A percentile compares a stretch with the other conserved stretches of the same genome.
phyloP scores from a whole-genome alignment of 2,113 vertebrate species.

The Scatophagus argus region DNA sequence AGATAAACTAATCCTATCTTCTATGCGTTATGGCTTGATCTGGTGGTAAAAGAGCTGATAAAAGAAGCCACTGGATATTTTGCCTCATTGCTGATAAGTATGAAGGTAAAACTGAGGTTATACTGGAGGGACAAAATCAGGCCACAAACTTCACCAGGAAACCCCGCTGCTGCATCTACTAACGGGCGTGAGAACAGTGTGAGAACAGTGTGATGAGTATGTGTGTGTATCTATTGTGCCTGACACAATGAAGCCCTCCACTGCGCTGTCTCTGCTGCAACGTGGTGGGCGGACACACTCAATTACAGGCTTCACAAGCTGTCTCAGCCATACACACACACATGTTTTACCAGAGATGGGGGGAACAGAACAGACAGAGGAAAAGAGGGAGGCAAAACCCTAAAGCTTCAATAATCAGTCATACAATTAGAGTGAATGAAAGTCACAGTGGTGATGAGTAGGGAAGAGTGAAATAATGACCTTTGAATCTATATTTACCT shows the following conservation, averaged over 20 bases:
- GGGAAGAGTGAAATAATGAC: background rate
- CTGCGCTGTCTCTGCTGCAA: slow-evolving; percentile 67
- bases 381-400: background rate
- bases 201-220: slow-evolving; percentile 52
- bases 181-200: slow-evolving; percentile 23
- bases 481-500: background rate
- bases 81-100: background rate
- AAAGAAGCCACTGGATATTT: background rate
- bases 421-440: background rate
- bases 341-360: slow-evolving; percentile 21
- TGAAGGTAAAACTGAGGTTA: slow-evolving; percentile 5
- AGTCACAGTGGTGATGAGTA: background rate
- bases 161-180: background rate
- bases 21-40: background rate
- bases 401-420: background rate
- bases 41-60: background rate
- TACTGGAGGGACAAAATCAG: background rate
- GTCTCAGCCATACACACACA: slow-evolving; percentile 35
- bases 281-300: slow-evolving; percentile 82
- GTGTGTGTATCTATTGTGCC: slow-evolving; percentile 64
- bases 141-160: slow-evolving; percentile 9
- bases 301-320: slow-evolving; percentile 80
- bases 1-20: background rate
- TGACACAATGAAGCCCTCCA: slow-evolving; percentile 72
- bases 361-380: background rate